These are phyloP conservation scores for Lithobates sylvaticus DNA, from an alignment of 2,797 vertebrate species.

Conservation along the genomic window DNA sequence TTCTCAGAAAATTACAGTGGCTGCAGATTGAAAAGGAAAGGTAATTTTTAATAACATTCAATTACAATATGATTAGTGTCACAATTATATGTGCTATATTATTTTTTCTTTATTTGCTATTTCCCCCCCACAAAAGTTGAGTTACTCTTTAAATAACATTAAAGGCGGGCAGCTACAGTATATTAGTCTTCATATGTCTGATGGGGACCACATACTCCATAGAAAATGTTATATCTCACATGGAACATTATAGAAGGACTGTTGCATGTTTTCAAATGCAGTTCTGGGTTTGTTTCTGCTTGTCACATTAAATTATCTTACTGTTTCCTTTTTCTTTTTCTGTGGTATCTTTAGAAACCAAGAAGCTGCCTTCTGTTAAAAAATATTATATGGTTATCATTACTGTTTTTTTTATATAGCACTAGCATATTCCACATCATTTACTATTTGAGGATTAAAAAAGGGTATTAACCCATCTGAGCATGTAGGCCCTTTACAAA, in stretches of 20 bases:
- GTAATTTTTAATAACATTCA: too few species aligned
- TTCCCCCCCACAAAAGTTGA: too few species aligned
- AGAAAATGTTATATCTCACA: background rate
- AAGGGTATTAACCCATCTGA: too few species aligned
- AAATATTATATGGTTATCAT: background rate
- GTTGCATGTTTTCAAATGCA: background rate
- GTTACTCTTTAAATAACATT: background rate
- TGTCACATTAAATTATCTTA: background rate
- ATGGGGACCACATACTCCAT: background rate
- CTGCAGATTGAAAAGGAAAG: too few species aligned
- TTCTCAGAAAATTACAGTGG: too few species aligned
- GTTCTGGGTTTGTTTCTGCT: background rate
- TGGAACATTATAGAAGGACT: background rate
- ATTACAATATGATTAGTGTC: too few species aligned
- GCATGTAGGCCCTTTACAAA: too few species aligned
- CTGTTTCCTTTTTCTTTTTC: background rate
- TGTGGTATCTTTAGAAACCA: background rate
- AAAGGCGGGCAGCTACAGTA: background rate
- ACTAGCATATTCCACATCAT: background rate
- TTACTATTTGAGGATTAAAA: background rate
- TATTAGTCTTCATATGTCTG: background rate
- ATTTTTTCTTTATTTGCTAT: too few species aligned
- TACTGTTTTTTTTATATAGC: background rate
- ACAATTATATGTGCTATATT: too few species aligned
- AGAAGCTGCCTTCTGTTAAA: background rate